Evolutionary conservation across 1,140 invertebrate genomes (phyloP).

Genomic region (Orius insidiosus): DNA sequence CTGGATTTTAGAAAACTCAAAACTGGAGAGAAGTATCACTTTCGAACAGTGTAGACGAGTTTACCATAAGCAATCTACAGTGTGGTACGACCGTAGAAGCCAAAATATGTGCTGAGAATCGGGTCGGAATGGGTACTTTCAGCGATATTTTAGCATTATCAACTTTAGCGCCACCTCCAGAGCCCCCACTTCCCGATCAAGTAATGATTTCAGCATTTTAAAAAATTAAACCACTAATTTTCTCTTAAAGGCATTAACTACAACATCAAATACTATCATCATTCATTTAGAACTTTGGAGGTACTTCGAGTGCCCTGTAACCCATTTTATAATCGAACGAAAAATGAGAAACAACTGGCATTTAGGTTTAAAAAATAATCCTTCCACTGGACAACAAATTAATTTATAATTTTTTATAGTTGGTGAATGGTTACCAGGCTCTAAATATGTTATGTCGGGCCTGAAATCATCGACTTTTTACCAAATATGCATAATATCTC

Average conservation of each 20-base stretch:
- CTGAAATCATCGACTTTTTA: too few relatives aligned
- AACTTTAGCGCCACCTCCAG: background rate
- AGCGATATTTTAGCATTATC: background rate
- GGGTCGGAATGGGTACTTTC: background rate
- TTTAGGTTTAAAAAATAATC: too few relatives aligned
- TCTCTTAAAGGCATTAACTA: background rate
- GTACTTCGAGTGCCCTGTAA: background rate
- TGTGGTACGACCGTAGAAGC: background rate
- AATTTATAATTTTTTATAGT: too few relatives aligned
- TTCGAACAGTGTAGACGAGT: background rate
- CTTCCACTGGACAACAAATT: too few relatives aligned
- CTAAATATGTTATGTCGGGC: too few relatives aligned
- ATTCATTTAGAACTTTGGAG: background rate
- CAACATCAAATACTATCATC: background rate
- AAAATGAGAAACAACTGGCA: background rate
- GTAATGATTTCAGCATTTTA: background rate
- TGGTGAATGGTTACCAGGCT: too few relatives aligned
- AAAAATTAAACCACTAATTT: background rate
- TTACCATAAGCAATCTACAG: background rate
- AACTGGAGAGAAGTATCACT: background rate
- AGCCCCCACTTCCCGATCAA: background rate
- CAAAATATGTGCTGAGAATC: background rate
- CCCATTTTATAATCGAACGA: background rate
- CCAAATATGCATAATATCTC: too few relatives aligned
- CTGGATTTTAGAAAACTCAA: background rate